Base-by-base conservation (phyloP, 2,888 invertebrate species). In the Graphium colonna region DNA sequence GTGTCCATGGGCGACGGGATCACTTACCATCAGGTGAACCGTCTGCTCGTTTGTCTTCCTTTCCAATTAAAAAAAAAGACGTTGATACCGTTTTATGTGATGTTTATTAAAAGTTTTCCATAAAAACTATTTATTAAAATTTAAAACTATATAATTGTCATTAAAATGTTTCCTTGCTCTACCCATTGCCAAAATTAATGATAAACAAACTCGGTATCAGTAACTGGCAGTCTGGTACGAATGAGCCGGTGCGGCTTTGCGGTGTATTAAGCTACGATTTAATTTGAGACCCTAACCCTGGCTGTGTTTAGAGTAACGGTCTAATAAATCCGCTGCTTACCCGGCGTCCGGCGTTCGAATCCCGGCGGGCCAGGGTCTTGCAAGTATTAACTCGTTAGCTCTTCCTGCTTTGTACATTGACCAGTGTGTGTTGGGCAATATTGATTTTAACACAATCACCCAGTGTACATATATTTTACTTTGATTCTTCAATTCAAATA, bases 321-420 rank as follows among this genome's bases (percentile, higher is more conserved):
- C 83, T 78, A 86, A 88, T 87, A 88, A 87, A 87, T 85, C 83
- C 82, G 77, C 75, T 79, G 75, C 79, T 83, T 83, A 79, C 66
- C 72, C 65, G 58, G 64, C 73, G 77, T 76, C 74, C 78, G 73
- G 78, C 74, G 77, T 86, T 86, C 79, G 82, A 81, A 71, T 85
- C 86, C 83, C 87, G 75, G 59, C 71, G 81, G 87, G 68, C 67
- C 54, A 61, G 68, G 67, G 70, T 71, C 73, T 75, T 75, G 63
- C 71, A 61, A 68, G 73, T 74, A 83, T 86, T 83, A 83, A 80
- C 77, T 82, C 68, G 77, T 75, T 79, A 71, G 75, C 71, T 71
- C 71, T 65, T 67, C 12, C 17, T 8, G 13, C 9, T 45, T 41
- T 13, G 47, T 26, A 68, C n/a, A 40, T 17, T 51, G 31, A 51